Conservation (phyloP, 2,113 vertebrate genomes). For the Dicrurus megarhynchus region DNA sequence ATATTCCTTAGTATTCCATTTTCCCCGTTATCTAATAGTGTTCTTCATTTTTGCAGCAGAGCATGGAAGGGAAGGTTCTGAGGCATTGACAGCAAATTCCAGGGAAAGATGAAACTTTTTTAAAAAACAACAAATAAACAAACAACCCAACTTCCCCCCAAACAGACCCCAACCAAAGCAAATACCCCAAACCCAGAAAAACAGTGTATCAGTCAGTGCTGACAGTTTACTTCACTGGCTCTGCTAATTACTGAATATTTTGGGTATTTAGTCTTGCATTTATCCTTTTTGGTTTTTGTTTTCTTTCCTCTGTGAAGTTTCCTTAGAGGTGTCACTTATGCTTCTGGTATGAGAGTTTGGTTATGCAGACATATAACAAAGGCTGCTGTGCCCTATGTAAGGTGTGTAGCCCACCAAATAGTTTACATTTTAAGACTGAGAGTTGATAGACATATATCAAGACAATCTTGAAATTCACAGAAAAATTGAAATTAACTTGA, state of each 20-base stretch:
- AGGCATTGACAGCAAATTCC: neutral
- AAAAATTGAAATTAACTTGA: neutral
- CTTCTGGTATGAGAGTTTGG: neutral
- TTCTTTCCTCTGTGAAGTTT: neutral
- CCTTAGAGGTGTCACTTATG: neutral
- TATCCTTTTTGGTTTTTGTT: neutral
- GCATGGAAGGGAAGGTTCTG: neutral
- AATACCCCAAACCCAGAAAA: neutral
- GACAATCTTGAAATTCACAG: neutral
- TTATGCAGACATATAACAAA: neutral
- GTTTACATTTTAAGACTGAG: neutral
- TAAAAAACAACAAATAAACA: neutral
- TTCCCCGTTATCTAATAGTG: neutral
- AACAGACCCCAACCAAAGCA: neutral
- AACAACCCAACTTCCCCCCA: rapidly evolving
- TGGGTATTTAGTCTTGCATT: neutral
- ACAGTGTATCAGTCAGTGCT: rapidly evolving
- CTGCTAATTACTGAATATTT: neutral
- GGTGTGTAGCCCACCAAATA: neutral
- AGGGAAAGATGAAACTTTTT: neutral
- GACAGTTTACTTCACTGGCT: neutral
- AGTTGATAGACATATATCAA: neutral
- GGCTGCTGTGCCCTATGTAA: neutral
- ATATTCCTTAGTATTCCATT: neutral
- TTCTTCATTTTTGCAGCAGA: neutral